phyloP scores from a whole-genome alignment of 2,113 vertebrate genomes.

The Paramormyrops kingsleyae region DNA sequence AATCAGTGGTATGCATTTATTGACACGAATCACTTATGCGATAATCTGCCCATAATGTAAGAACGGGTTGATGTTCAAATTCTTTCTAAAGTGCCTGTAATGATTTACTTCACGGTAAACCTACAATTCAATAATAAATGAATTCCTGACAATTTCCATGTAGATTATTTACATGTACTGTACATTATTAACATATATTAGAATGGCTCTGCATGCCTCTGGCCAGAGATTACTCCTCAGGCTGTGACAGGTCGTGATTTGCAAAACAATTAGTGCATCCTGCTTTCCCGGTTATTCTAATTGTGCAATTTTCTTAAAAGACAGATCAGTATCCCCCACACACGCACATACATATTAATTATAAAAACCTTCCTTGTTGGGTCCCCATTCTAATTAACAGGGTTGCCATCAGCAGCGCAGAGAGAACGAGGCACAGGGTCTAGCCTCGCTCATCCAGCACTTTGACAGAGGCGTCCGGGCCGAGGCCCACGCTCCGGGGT shows the following conservation, averaged over 20 bases:
- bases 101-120: neutral
- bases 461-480: neutral
- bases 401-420: neutral
- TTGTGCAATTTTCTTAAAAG: neutral
- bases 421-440: neutral
- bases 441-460: neutral
- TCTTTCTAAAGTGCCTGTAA: neutral
- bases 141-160: neutral
- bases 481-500: neutral
- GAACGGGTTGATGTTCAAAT: neutral
- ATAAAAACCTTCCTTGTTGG: neutral
- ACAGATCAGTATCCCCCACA: neutral
- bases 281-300: neutral
- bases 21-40: neutral
- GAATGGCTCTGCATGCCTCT: neutral
- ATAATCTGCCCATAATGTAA: neutral
- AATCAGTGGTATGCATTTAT: neutral
- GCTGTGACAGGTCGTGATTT: neutral
- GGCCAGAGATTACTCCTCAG: neutral
- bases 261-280: neutral
- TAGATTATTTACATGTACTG: neutral
- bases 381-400: neutral
- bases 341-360: neutral
- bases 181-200: neutral
- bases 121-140: neutral